These are phyloP conservation scores for Neolamprologus brichardi DNA, from an alignment of 2,113 vertebrate genomes.

Conservation along the genomic window DNA sequence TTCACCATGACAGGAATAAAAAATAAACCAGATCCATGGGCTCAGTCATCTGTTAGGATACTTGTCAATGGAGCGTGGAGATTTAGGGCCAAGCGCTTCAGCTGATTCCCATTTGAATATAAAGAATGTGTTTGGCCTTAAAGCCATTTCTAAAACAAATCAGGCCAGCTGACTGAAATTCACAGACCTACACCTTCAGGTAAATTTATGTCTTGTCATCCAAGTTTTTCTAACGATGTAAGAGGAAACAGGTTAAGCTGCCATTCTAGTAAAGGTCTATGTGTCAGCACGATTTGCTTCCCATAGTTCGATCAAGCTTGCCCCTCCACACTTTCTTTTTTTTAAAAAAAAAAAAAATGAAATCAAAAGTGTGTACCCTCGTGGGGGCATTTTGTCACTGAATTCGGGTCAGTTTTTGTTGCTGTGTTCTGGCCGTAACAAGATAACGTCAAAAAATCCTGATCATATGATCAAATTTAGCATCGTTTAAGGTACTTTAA, in stretches of 20 bases:
- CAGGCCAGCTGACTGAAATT: neutral
- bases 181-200: neutral
- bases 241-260: neutral
- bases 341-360: neutral
- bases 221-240: neutral
- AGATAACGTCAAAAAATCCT: neutral
- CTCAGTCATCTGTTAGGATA: neutral
- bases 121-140: neutral
- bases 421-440: neutral
- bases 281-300: neutral
- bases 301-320: neutral
- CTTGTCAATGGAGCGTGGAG: neutral
- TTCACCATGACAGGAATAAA: neutral
- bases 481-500: neutral
- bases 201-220: neutral
- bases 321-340: neutral
- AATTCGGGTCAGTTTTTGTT: neutral
- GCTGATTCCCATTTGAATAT: neutral
- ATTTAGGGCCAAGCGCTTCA: neutral
- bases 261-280: neutral
- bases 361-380: neutral
- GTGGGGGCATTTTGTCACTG: neutral
- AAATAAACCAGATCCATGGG: neutral
- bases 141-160: neutral
- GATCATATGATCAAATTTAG: neutral